A percentile compares a stretch with the other conserved stretches of the same genome.
phyloP scores from a whole-genome alignment of 2,113 vertebrate species.

The Nanorana parkeri region DNA sequence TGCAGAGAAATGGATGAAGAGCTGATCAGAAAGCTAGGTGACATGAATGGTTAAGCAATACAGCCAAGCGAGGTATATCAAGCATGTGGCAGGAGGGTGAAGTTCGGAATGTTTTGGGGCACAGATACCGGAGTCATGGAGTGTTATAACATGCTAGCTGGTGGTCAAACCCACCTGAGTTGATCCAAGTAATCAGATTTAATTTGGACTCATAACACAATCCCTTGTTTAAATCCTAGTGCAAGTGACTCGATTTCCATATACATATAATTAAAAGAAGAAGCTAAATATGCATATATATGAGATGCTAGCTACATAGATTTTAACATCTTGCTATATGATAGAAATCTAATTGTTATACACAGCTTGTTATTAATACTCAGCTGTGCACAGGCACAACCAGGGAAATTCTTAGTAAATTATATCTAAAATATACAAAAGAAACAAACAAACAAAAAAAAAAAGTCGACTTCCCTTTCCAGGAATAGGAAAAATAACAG shows the following conservation, averaged over 20 bases:
- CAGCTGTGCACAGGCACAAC: constrained; percentile 85
- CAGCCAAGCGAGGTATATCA: too few species aligned
- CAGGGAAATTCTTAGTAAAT: constrained; percentile 83
- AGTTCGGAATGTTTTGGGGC: too few species aligned
- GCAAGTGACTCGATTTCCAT: constrained; percentile 67
- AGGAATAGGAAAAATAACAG: constrained; percentile 65
- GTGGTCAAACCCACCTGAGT: too few species aligned
- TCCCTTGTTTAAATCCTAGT: constrained; percentile 72
- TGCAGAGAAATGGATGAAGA: too few species aligned
- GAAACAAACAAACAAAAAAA: too few species aligned
- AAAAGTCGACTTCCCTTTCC: constrained; percentile 67
- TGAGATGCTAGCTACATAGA: constrained; percentile 62
- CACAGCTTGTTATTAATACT: constrained; percentile 71
- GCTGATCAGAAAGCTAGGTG: too few species aligned
- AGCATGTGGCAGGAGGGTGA: too few species aligned
- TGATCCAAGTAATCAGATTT: too few species aligned
- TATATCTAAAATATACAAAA: constrained; percentile 74
- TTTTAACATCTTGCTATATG: constrained; percentile 65
- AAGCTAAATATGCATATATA: constrained; percentile 58
- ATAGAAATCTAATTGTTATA: constrained; percentile 64
- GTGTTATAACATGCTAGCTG: too few species aligned
- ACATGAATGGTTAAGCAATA: too few species aligned
- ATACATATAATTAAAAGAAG: background rate
- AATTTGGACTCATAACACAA: constrained; percentile 54
- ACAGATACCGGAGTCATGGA: too few species aligned